A percentile compares a stretch with the other conserved stretches of the same genome.
Conservation (phyloP, 64 coral and sea anemone genomes). For the Cladopsammia gracilis region DNA sequence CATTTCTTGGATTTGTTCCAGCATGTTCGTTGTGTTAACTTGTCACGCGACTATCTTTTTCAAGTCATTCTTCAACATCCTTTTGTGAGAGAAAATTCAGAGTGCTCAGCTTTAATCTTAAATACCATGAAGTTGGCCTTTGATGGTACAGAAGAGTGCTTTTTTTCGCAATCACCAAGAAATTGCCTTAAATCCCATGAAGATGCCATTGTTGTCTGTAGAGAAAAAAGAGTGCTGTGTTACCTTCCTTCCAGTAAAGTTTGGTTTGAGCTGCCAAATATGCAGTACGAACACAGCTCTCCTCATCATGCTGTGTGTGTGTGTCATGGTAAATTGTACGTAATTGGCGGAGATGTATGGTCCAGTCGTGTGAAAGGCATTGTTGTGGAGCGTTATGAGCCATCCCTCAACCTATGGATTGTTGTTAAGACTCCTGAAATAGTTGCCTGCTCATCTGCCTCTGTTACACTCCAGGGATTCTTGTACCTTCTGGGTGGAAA, state of each 20-base stretch:
- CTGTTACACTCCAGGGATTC: slow-evolving; percentile 57
- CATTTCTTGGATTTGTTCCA: slow-evolving; percentile 40
- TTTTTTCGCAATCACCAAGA: slow-evolving; percentile 37
- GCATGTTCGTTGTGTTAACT: slow-evolving; percentile 4
- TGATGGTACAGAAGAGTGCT: slow-evolving; percentile 16
- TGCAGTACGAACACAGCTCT: not conserved
- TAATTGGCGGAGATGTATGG: not conserved
- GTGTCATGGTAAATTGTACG: slow-evolving; percentile 63
- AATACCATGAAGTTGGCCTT: slow-evolving; percentile 51
- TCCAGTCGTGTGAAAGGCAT: not conserved
- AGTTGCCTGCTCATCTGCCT: not conserved
- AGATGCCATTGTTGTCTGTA: slow-evolving; percentile 50
- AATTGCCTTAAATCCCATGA: slow-evolving; percentile 55
- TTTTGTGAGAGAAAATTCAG: slow-evolving; percentile 22
- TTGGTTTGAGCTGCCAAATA: not conserved
- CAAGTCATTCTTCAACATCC: slow-evolving; percentile 40
- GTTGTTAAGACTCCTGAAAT: slow-evolving; percentile 1
- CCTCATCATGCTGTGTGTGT: not conserved
- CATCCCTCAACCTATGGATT: slow-evolving; percentile 41
- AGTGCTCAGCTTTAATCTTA: slow-evolving; percentile 26
- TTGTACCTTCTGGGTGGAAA: slow-evolving; percentile 54
- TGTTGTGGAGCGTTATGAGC: slow-evolving; percentile 52
- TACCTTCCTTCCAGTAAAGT: not conserved
- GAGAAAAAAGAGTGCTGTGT: slow-evolving; percentile 35
- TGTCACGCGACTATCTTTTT: slow-evolving; percentile 49